Conservation (phyloP, 2,113 vertebrate genomes). For the Pseudopipra pipra region DNA sequence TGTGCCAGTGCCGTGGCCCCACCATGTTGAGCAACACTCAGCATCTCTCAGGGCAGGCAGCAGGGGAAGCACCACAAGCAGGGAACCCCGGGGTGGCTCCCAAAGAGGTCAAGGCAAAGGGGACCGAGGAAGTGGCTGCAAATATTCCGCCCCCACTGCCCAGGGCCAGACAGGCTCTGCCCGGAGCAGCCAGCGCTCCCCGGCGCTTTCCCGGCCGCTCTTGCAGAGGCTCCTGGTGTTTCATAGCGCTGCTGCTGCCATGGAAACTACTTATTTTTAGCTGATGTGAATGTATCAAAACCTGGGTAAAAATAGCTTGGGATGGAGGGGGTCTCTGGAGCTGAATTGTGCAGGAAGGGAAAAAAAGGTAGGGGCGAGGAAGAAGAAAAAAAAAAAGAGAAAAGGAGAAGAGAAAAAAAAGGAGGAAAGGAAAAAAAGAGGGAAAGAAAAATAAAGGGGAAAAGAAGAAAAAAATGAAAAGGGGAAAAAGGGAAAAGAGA, state of each 20-base stretch:
- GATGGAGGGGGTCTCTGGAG: background rate
- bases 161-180: too few relatives aligned
- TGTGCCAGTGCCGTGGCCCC: accelerated
- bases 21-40: accelerated
- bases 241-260: slow-evolving; percentile 14
- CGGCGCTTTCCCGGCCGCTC: background rate
- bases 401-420: background rate
- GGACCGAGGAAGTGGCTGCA: background rate
- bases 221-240: background rate
- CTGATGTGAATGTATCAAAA: slow-evolving; percentile 27
- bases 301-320: slow-evolving; percentile 46
- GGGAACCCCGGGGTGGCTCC: accelerated
- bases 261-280: slow-evolving; percentile 69
- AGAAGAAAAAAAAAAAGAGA: accelerated
- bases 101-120: background rate
- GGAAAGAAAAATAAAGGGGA: background rate
- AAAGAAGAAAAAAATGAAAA: background rate
- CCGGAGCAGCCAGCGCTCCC: background rate
- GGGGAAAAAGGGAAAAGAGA: too few relatives aligned
- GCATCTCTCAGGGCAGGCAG: background rate
- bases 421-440: background rate
- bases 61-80: accelerated
- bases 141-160: background rate
- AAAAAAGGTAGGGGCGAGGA: accelerated
- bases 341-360: background rate